phyloP scores from a whole-genome alignment of 2,797 vertebrate genomes.

The Labeo calbasu region DNA sequence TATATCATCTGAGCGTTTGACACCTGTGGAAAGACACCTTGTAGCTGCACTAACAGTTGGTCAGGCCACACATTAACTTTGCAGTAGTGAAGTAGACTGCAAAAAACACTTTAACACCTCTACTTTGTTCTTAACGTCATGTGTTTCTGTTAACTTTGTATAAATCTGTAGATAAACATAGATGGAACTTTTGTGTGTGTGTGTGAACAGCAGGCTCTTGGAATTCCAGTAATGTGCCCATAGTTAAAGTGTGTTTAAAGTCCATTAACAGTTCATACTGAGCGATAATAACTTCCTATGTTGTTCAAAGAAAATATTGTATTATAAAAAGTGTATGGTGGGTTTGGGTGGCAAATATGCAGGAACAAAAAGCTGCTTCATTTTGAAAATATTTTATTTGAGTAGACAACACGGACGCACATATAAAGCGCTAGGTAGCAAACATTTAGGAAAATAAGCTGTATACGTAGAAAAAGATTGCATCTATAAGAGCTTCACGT shows the following conservation, averaged over 20 bases:
- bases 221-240: background rate
- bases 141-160: background rate
- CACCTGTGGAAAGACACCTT: slow-evolving; percentile 13
- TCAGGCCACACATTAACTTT: background rate
- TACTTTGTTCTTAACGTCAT: background rate
- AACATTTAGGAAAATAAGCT: slow-evolving; percentile 99
- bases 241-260: background rate
- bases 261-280: background rate
- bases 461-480: slow-evolving; percentile 99
- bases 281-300: background rate
- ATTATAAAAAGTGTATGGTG: no score
- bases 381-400: slow-evolving; percentile 99
- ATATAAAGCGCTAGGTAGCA: slow-evolving; percentile 98
- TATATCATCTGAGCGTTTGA: background rate
- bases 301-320: no score
- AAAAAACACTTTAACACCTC: background rate
- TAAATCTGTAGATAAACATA: background rate
- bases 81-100: background rate
- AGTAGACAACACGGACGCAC: slow-evolving; percentile 97
- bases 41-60: background rate
- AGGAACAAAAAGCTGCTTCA: slow-evolving; percentile 65
- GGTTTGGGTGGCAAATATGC: background rate
- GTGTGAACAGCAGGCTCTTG: background rate
- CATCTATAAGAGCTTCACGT: slow-evolving; percentile 98
- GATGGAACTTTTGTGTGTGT: background rate